Evolutionary conservation across 2,888 invertebrate genomes (phyloP), one percentile per base, ranked within the genome.

Genomic region (Euzophera pinguis): DNA sequence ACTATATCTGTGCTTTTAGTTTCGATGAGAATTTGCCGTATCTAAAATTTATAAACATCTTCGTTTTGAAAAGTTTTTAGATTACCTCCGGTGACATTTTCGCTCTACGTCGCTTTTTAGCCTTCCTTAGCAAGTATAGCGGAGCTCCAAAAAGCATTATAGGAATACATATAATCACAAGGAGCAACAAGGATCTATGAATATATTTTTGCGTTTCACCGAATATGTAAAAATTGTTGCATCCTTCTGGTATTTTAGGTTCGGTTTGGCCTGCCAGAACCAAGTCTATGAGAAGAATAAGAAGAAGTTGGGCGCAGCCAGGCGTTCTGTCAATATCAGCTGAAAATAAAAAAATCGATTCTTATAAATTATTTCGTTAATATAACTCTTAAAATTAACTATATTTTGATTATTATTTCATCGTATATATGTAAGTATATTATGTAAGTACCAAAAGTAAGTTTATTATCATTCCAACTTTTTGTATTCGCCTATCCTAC

Each of bases 281-380:
- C 96, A 96, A 96, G 69, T 95, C 95, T 70, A 96, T 96, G 59
- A 96, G 94, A 12, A 94, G 91, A 52, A 96, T 94, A 0, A 96
- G 89, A 7, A 96, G 91, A 42, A 94, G 93, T 0, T 96, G 96
- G 0, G 96, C 95, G 67, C 94, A 94, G 0, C 80, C 77, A 0
- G 93, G 70, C 0, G 65, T 56, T 12, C 49, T 54, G n/a, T 71
- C 67, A 9, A 62, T 16, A 16, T 72, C 56, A 10, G 13, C 83
- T 84, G 58, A 6, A 60, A 61, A 34, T 22, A 22, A 22, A 22
- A 3, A 22, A 22, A 22, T 22, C 5, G 22, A n/a, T n/a, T n/a
- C n/a, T n/a, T n/a, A n/a, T n/a, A n/a, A n/a, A n/a, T n/a, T n/a
- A n/a, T n/a, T n/a, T n/a, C n/a, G n/a, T n/a, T n/a, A n/a, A n/a